phyloP scores from a whole-genome alignment of 37 sponge, comb jelly and placozoan species.

The Aplysina aerophoba region DNA sequence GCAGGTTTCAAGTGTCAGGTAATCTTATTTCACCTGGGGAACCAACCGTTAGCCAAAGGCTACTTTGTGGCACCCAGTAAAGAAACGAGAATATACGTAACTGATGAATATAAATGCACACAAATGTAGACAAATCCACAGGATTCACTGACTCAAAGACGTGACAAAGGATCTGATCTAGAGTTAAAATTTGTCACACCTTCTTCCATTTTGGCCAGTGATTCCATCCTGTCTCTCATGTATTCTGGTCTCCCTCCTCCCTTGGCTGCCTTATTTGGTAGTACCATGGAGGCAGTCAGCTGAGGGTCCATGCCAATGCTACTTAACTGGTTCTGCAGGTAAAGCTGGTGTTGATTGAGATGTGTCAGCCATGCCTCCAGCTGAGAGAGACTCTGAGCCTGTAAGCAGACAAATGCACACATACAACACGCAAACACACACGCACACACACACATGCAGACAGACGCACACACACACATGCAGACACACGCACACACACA shows the following conservation, averaged over 20 bases:
- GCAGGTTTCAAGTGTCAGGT: background rate
- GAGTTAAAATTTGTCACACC: background rate
- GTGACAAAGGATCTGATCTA: no score
- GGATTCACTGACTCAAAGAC: no score
- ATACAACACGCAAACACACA: no score
- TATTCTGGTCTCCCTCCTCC: background rate
- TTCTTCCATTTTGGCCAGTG: conserved; percentile 10
- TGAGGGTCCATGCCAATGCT: background rate
- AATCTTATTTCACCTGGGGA: no score
- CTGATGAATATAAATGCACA: no score
- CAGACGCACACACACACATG: no score
- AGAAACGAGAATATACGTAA: no score
- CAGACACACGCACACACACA: no score
- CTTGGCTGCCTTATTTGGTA: background rate
- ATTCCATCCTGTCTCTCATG: conserved; percentile 6
- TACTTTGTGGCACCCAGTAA: no score
- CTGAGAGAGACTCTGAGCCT: conserved; percentile 1
- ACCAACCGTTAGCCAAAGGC: no score
- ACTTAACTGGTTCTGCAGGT: background rate
- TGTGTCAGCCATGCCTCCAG: conserved; percentile 30
- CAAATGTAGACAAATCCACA: background rate
- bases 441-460: no score
- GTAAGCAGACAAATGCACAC: no score
- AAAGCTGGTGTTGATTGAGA: background rate
- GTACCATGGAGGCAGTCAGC: conserved; percentile 14